Base-by-base conservation (phyloP, 2,113 vertebrate species). In the Progne subis region DNA sequence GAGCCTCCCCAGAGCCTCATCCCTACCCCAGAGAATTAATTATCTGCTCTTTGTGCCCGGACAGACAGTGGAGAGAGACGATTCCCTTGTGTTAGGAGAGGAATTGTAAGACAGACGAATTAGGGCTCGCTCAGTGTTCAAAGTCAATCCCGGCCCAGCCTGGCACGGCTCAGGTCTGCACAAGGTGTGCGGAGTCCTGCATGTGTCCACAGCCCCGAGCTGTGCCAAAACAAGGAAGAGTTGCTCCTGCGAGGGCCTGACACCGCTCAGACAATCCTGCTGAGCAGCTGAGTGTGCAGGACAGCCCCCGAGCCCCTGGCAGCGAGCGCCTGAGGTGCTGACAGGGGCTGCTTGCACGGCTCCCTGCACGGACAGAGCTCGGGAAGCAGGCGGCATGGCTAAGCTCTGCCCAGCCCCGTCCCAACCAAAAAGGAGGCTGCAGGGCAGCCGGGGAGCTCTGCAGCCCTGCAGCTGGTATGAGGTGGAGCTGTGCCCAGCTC, bases 21-120 rank as follows among this genome's bases (percentile, higher is more conserved):
- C 90, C 52, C 82, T 74, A 41, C 96, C 87, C 95, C 32, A 13
- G 96, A 96, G 96, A 92, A 93, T 96, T 96, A 96, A 97, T 96
- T 97, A 96, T 80, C 90, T 94, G 87, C 60, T 95, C 88, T 77
- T 93, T 86, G 90, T 87, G 95, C 71, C 88, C 44, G 34, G 82
- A 44, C 90, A 93, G 71, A 89, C 67, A 86, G 52, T 23, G 34
- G 24, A 92, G 82, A 87, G 87, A 83, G 71, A 82, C 8, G 56
- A 94, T 86, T 90, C 77, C 68, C 90, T 90, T 71, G 94, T 90
- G 68, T 80, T 90, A 77, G 0, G 1, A 86, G 57, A 70, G 75
- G 82, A 95, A 65, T 63, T 81, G 63, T 59, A 74, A 95, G 63
- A 80, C 87, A 89, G 87, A 79, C 0, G 63, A 95, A 93, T 88